A percentile compares a stretch with the other conserved stretches of the same genome.
Evolutionary conservation across 2,797 vertebrate genomes (phyloP).

Genomic region (Eutrigla gurnardus): DNA sequence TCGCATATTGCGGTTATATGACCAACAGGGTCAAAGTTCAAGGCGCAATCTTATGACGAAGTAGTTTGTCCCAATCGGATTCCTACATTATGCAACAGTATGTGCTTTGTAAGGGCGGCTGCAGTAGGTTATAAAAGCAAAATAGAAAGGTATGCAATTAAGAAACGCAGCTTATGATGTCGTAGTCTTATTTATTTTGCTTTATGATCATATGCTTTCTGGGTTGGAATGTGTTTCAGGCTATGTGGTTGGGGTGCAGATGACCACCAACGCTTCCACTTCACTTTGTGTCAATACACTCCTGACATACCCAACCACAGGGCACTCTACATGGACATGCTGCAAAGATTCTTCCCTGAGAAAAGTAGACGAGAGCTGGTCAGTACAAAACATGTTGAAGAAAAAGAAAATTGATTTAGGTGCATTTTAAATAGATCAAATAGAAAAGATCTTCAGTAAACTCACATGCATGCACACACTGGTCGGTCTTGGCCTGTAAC

Average conservation of each 20-base stretch:
- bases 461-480: not conserved
- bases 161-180: not conserved
- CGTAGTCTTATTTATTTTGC: conserved; percentile 10
- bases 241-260: conserved; percentile 86
- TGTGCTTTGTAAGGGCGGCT: too few relatives aligned
- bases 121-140: not conserved
- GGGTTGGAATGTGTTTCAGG: conserved; percentile 75
- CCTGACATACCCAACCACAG: conserved; percentile 84
- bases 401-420: not conserved
- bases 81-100: not conserved
- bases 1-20: not conserved
- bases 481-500: too few relatives aligned
- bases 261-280: conserved; percentile 88
- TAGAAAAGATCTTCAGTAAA: not conserved
- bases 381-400: conserved; percentile 65
- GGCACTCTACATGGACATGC: conserved; percentile 88
- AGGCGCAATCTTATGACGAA: not conserved
- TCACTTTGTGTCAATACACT: conserved; percentile 86
- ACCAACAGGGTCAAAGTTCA: not conserved
- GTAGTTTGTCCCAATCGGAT: not conserved
- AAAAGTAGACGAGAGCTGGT: conserved; percentile 90
- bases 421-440: not conserved
- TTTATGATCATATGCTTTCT: conserved; percentile 8
- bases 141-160: not conserved
- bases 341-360: conserved; percentile 88